A percentile compares a stretch with the other conserved stretches of the same genome.
Conservation (phyloP, 2,888 invertebrate species). For the Cheilosia pagana region DNA sequence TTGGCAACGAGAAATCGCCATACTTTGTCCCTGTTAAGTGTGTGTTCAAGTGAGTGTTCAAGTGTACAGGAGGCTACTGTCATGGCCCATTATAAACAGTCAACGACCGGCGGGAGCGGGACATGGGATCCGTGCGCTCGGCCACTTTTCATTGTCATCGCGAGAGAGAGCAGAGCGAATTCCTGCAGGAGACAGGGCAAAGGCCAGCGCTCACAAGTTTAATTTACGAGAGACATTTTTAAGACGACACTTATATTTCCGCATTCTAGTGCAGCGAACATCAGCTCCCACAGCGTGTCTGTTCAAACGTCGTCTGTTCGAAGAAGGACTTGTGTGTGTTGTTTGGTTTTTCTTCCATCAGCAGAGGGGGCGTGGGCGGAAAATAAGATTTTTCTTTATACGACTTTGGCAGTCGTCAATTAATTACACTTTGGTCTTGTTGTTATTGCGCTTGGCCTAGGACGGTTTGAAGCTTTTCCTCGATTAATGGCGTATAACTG, state of each 20-base stretch:
- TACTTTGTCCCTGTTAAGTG: conserved; percentile 67
- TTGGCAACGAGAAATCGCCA: conserved; percentile 64
- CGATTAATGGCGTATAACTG: conserved; percentile 40
- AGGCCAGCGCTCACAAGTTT: conserved; percentile 43
- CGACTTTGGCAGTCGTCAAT: conserved; percentile 69
- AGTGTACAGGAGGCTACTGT: conserved; percentile 56
- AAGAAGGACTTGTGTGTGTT: conserved; percentile 33
- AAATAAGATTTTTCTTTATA: conserved; percentile 55
- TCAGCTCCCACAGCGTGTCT: conserved; percentile 18
- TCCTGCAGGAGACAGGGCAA: conserved; percentile 57
- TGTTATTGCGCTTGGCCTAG: conserved; percentile 15
- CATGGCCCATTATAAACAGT: conserved; percentile 70
- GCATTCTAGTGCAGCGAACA: conserved; percentile 49
- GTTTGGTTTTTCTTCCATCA: conserved; percentile 13
- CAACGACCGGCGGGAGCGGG: conserved; percentile 45
- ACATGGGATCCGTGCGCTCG: conserved; percentile 13
- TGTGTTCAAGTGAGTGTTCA: conserved; percentile 57
- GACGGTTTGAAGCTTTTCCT: conserved; percentile 11
- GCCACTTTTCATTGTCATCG: conserved; percentile 71
- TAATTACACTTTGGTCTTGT: conserved; percentile 54
- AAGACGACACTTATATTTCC: conserved; percentile 67
- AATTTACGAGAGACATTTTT: conserved; percentile 71
- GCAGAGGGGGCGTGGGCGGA: not conserved
- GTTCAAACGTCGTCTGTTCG: conserved; percentile 35
- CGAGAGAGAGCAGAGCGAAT: conserved; percentile 20